Evolutionary conservation across 2,797 vertebrate genomes (phyloP), one percentile per base, ranked within the genome.

Genomic region (Diplodus sargus): DNA sequence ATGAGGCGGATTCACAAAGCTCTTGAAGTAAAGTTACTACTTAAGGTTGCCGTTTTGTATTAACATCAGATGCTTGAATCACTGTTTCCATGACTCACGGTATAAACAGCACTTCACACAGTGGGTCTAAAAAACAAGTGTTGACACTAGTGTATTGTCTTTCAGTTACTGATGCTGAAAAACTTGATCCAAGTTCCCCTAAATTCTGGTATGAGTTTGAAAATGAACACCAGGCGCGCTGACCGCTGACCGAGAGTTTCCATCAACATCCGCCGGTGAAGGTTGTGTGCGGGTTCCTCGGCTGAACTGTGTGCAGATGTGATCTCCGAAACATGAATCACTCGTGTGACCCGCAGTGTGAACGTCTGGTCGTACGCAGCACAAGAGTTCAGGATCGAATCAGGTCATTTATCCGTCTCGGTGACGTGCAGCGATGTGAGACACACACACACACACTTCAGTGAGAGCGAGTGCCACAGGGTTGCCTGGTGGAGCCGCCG

Each of bases 61-160:
- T 12, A 62, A 61, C 59, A 59, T 51, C 18, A 62, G 69, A 22
- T 52, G 43, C 22, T 70, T 75, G 65, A 78, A 58, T 84, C 74
- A 74, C n/a, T 62, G 45, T 74, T 77, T 74, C 62, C 76, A 57
- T 70, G 74, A 87, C 51, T 82, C 61, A 54, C 11, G 52, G 6
- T 39, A 13, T 58, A 80, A 82, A 84, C 65, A 74, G 52, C 18
- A 58, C 47, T 42, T 59, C 79, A 68, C 56, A 30, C 67, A 18
- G 72, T 13, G 64, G 17, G 5, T 61, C 57, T 62, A 66, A 28
- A 34, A 49, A 8, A 28, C 22, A 45, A 62, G 57, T 56, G 72
- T 57, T 80, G 63, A 80, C 58, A 62, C 20, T 3, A 56, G 53
- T 15, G 42, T 47, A 63, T 74, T 76, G 25, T 76, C 52, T 74